These are phyloP conservation scores for Nomada fabriciana DNA, from an alignment of 2,888 invertebrate genomes.

Conservation along the genomic window DNA sequence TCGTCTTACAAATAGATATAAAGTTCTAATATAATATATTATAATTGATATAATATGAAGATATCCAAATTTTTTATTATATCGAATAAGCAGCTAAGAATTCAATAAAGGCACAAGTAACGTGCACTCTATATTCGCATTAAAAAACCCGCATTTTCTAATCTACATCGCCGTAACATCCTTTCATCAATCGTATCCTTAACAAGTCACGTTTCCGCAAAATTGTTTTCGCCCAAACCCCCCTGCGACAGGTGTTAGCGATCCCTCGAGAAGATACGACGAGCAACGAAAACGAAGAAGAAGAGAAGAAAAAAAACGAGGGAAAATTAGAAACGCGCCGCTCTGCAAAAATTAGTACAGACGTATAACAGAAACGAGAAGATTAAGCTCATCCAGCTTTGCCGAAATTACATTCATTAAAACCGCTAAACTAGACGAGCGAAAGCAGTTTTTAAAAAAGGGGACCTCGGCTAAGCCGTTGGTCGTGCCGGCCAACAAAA, in stretches of 20 bases:
- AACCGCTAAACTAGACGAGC: slow-evolving; percentile 10
- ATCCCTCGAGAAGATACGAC: background rate
- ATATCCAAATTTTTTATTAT: too few relatives aligned
- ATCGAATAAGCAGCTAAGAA: too few relatives aligned
- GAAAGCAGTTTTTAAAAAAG: slow-evolving; percentile 42
- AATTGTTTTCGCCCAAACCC: background rate
- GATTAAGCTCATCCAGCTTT: slow-evolving; percentile 44
- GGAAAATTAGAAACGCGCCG: slow-evolving; percentile 10
- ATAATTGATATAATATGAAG: too few relatives aligned
- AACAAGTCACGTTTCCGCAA: background rate
- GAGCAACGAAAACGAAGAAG: background rate
- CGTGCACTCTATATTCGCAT: background rate
- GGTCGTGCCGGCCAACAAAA: background rate
- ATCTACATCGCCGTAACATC: background rate
- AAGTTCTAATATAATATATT: too few relatives aligned
- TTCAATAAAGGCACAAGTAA: too few relatives aligned
- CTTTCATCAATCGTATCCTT: background rate
- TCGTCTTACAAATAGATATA: background rate
- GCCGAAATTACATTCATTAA: slow-evolving; percentile 44
- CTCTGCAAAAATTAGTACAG: slow-evolving; percentile 32
- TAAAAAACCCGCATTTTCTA: background rate
- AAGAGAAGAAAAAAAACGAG: background rate
- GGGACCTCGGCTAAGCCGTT: background rate
- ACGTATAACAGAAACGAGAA: slow-evolving; percentile 45
- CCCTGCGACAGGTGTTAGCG: background rate